Evolutionary conservation across 2,113 vertebrate genomes (phyloP).

Genomic region (Neolamprologus sp.): DNA sequence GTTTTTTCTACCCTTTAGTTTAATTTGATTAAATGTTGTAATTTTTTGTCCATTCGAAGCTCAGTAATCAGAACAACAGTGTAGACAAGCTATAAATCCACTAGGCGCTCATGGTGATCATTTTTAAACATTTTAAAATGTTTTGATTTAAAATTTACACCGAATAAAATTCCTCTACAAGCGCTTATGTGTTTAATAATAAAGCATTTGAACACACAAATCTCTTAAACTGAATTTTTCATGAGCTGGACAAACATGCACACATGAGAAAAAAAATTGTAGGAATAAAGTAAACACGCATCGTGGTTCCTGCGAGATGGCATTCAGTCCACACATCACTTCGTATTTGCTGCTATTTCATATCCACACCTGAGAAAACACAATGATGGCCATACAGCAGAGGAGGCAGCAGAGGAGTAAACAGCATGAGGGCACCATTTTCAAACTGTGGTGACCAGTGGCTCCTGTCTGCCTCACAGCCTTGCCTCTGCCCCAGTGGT

Average conservation of each 20-base stretch:
- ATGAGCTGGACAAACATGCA: slow-evolving; percentile 19
- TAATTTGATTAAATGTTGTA: background rate
- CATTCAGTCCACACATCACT: slow-evolving; percentile 50
- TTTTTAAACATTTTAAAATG: background rate
- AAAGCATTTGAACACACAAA: background rate
- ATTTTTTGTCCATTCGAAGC: background rate
- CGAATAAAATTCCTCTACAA: background rate
- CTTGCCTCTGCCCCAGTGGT: slow-evolving; percentile 18
- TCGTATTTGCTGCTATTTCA: slow-evolving; percentile 61
- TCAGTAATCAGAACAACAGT: background rate
- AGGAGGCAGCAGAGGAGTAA: slow-evolving; percentile 50
- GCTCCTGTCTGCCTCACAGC: slow-evolving; percentile 62
- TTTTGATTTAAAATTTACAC: background rate
- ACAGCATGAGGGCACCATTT: slow-evolving; percentile 60
- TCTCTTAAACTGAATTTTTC: background rate
- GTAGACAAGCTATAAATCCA: background rate
- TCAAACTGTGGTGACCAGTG: slow-evolving; percentile 67
- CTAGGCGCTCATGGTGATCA: background rate
- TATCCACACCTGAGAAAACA: slow-evolving; percentile 63
- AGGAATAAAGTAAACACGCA: slow-evolving; percentile 36
- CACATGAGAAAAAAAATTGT: slow-evolving; percentile 11
- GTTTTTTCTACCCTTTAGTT: background rate
- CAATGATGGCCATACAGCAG: slow-evolving; percentile 46
- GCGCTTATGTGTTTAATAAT: background rate
- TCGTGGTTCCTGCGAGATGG: slow-evolving; percentile 19